Conservation (phyloP, 2,113 vertebrate genomes). For the Ophiodon elongatus region DNA sequence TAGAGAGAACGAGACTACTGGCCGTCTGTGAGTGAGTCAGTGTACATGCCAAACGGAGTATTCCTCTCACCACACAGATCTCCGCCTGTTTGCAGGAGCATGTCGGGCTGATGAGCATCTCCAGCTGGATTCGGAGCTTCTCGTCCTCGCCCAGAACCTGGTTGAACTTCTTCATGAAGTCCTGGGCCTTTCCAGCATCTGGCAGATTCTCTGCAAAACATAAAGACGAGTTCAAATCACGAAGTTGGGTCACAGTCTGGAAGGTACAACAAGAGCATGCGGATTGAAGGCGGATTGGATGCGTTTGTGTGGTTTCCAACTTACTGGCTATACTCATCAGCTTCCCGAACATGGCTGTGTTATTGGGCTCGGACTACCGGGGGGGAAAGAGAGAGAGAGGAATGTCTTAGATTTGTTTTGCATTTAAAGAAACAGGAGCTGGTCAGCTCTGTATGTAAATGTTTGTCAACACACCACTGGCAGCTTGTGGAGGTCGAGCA, state of each 20-base stretch:
- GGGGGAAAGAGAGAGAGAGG: constrained; percentile 3
- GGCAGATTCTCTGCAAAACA: constrained; percentile 92
- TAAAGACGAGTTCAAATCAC: not conserved
- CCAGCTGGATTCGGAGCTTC: constrained; percentile 93
- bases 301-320: constrained; percentile 65
- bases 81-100: constrained; percentile 99
- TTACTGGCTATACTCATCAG: constrained; percentile 98
- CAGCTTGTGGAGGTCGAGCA: constrained; percentile 97
- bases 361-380: constrained; percentile 94
- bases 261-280: not conserved
- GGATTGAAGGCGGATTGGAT: not conserved
- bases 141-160: constrained; percentile 98
- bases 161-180: constrained; percentile 99
- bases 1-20: not conserved
- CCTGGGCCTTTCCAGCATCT: constrained; percentile 98
- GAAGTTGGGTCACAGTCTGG: not conserved
- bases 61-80: constrained; percentile 94
- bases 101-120: constrained; percentile 95
- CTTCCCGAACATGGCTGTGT: constrained; percentile 95
- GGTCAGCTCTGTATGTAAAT: not conserved
- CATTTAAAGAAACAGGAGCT: not conserved
- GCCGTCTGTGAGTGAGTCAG: not conserved
- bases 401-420: not conserved
- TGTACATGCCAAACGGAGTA: not conserved
- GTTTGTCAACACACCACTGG: constrained; percentile 86